A percentile compares a stretch with the other conserved stretches of the same genome.
Conservation (phyloP, 2,113 vertebrate genomes). For the Syngnathus scovelli region DNA sequence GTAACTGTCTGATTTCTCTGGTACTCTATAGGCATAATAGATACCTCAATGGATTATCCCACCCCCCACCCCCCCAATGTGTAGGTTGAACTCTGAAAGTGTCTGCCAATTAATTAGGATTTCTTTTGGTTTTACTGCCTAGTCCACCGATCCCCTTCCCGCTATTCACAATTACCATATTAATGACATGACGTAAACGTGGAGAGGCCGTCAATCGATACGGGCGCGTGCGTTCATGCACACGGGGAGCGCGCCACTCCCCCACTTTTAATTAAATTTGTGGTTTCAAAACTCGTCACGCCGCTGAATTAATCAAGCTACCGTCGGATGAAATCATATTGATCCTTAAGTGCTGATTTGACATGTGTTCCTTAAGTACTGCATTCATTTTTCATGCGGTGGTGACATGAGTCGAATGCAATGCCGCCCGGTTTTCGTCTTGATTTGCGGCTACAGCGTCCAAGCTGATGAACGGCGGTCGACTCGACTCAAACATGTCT, state of each 20-base stretch:
- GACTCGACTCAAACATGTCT: not conserved
- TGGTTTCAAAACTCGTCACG: not conserved
- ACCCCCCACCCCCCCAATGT: not conserved
- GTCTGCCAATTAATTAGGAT: not conserved
- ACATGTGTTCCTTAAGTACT: not conserved
- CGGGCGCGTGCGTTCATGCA: not conserved
- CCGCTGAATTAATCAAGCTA: not conserved
- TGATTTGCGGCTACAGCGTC: not conserved
- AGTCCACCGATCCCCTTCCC: not conserved
- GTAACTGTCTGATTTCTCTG: not conserved
- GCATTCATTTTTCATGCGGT: not conserved
- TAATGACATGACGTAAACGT: not conserved
- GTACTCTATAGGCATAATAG: not conserved
- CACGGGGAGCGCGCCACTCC: not conserved
- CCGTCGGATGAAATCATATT: not conserved
- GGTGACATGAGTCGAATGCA: not conserved
- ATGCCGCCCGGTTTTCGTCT: not conserved
- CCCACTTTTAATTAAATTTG: not conserved
- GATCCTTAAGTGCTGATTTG: not conserved
- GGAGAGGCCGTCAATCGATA: not conserved
- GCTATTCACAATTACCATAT: not conserved
- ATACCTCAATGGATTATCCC: not conserved
- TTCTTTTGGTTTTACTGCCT: not conserved
- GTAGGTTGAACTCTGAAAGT: not conserved
- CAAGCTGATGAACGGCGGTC: not conserved